Evolutionary conservation across 2,888 invertebrate genomes (phyloP), one percentile per base, ranked within the genome.

Genomic region (Habrosyne pyritoides): DNA sequence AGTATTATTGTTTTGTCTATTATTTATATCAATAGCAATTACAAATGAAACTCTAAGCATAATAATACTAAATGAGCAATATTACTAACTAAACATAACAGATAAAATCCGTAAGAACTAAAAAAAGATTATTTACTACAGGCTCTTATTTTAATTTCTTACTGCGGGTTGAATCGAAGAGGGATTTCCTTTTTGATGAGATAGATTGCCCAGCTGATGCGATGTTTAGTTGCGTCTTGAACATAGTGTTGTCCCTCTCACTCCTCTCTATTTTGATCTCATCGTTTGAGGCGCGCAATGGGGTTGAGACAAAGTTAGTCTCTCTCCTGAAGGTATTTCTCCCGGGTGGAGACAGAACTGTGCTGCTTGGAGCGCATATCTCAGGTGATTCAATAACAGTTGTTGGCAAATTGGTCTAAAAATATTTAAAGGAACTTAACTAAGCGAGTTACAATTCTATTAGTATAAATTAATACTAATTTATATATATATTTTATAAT

Each of bases 141-240:
- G 28, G 64, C 58, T 55, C 53, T 70, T 28, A 54, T 33, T 3
- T 54, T 12, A 66, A 63, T 18, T 77, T 72, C 4, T 55, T 63
- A 21, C 42, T 59, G 6, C 56, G 60, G n/a, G 65, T 28, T n/a
- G 60, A 63, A 22, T 83, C 75, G 64, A 85, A 89, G 52, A 89
- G 66, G 7, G 85, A 83, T 61, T 85, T 86, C 53, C 90, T 74
- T 64, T 84, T 87, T 22, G 54, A 64, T 6, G 76, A 63, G 26
- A 82, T 61, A 46, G 83, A 76, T 12, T 73, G 68, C 1, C 79
- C 78, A 48, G 68, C 63, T 5, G 61, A 8, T 21, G 18, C 10
- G 79, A 66, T 2, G 80, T 58, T 66, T 53, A 79, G 78, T 26
- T 79, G 75, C 2, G 73, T 46, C 55, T 73, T 77, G 33, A 71